Evolutionary conservation across 1,140 invertebrate species (phyloP).

Genomic region (Euglossa dilemma): DNA sequence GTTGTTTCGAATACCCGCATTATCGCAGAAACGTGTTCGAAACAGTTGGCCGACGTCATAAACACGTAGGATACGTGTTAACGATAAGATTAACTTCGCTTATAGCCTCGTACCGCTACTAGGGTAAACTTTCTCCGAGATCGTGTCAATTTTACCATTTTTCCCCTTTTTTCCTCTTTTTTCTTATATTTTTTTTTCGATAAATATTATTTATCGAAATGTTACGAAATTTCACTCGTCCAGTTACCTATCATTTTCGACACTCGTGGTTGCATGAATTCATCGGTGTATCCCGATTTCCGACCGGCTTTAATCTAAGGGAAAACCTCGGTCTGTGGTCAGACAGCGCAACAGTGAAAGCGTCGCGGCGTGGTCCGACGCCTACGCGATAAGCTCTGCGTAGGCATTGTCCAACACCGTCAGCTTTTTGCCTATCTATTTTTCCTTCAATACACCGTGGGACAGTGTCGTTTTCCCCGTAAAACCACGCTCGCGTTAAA

Average conservation of each 20-base stretch:
- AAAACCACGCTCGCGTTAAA: background rate
- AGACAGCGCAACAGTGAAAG: conserved; percentile 26
- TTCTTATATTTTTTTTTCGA: background rate
- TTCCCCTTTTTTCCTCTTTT: too few species aligned
- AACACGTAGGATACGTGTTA: conserved; percentile 5
- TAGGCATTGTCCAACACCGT: background rate
- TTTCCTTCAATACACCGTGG: background rate
- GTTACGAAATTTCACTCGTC: background rate
- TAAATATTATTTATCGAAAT: background rate
- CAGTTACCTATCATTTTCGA: background rate
- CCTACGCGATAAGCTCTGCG: conserved; percentile 18
- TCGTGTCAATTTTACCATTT: background rate
- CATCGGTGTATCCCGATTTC: background rate
- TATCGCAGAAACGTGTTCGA: conserved; percentile 29
- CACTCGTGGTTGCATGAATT: too few species aligned
- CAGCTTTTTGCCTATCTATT: background rate
- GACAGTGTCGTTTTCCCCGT: background rate
- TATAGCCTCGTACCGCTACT: background rate
- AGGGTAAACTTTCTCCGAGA: background rate
- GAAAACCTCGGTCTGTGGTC: conserved; percentile 15
- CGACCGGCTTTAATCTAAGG: conserved; percentile 2
- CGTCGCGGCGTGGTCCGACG: conserved; percentile 3
- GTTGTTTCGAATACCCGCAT: conserved; percentile 42
- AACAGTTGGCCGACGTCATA: conserved; percentile 26
- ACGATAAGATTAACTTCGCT: conserved; percentile 12